phyloP scores from a whole-genome alignment of 2,888 invertebrate species.

The Augiades crinisus region DNA sequence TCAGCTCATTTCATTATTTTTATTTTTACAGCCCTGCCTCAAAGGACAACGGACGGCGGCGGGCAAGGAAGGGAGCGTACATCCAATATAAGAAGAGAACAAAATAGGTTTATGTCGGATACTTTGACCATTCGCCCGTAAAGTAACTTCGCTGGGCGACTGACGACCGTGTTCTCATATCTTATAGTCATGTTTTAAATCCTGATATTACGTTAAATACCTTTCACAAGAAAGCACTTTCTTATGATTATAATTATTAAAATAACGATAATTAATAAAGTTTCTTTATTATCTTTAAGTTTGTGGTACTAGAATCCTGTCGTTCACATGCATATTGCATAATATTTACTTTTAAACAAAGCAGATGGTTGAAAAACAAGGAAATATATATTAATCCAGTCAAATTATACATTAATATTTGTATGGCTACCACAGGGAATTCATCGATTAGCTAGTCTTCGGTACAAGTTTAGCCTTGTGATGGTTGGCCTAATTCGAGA shows the following conservation, averaged over 20 bases:
- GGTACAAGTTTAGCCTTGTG: constrained; percentile 41
- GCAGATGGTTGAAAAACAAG: no score
- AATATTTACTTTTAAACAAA: no score
- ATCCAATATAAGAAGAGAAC: constrained; percentile 81
- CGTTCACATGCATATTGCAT: no score
- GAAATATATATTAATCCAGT: no score
- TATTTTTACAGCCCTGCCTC: constrained; percentile 53
- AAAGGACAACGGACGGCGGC: constrained; percentile 64
- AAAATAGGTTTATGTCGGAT: constrained; percentile 81
- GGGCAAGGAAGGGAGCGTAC: constrained; percentile 74
- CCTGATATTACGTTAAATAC: neutral
- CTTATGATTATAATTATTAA: no score
- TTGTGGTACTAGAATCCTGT: no score
- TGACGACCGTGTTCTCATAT: constrained; percentile 57
- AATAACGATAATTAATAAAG: no score
- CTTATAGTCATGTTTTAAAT: constrained; percentile 31
- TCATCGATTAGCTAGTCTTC: constrained; percentile 32
- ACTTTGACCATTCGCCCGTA: constrained; percentile 80
- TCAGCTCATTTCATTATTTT: constrained; percentile 5
- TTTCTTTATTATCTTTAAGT: no score
- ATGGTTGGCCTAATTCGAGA: constrained; percentile 55
- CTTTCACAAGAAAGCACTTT: no score
- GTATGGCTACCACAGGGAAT: neutral
- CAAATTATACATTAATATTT: neutral
- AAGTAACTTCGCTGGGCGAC: constrained; percentile 73